These are phyloP conservation scores for Odontamblyopus rebecca DNA, from an alignment of 2,797 vertebrate genomes.

Conservation along the genomic window DNA sequence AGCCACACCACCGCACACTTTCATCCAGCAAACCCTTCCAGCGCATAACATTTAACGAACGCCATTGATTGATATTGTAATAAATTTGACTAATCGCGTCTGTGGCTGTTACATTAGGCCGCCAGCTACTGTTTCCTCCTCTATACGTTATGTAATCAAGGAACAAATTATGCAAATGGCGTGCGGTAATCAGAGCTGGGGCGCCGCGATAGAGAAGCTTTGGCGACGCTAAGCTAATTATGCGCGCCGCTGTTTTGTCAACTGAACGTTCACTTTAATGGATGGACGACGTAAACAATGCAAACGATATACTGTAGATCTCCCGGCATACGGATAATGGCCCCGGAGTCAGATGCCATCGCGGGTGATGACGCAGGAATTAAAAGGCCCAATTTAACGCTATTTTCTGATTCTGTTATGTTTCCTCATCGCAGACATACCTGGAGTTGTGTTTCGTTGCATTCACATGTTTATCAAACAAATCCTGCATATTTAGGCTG, in stretches of 20 bases:
- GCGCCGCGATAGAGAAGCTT: conserved; percentile 39
- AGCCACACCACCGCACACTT: not conserved
- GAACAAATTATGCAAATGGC: conserved; percentile 51
- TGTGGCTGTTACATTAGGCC: conserved; percentile 35
- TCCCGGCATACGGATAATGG: not conserved
- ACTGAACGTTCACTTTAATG: conserved; percentile 45
- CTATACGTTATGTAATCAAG: conserved; percentile 55
- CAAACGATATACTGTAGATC: conserved; percentile 17
- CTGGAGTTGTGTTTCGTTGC: no score
- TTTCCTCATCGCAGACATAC: no score
- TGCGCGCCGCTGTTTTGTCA: conserved; percentile 45
- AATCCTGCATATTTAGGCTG: no score
- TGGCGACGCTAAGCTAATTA: conserved; percentile 54
- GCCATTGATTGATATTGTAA: conserved; percentile 54
- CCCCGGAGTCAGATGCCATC: not conserved
- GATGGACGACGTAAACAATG: conserved; percentile 31
- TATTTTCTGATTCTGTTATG: no score
- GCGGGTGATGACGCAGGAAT: not conserved
- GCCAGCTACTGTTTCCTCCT: conserved; percentile 33
- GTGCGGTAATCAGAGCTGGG: conserved; percentile 51
- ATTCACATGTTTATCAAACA: no score
- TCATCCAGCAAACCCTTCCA: conserved; percentile 37
- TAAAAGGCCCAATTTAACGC: no score
- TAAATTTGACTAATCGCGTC: conserved; percentile 45
- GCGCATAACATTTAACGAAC: conserved; percentile 42